Base-by-base conservation (phyloP, 2,888 invertebrate genomes). In the Steinernema scapterisci region DNA sequence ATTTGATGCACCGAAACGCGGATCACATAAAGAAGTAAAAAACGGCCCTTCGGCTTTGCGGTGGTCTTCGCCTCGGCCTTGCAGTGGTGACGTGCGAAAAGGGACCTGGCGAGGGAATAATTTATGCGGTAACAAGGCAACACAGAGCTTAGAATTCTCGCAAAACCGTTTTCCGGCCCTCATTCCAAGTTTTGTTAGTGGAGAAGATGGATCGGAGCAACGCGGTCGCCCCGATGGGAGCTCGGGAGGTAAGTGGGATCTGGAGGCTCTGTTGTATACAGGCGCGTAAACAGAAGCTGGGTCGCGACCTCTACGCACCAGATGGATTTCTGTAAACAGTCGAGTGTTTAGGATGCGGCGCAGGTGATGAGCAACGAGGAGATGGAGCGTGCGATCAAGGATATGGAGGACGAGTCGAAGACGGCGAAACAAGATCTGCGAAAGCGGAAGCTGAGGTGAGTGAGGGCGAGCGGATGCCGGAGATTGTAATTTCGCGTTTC, bases 351-450 rank as follows among this genome's bases (percentile, higher is more conserved):
- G 46, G 38, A 38, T 38, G 78, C 78, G 27, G 38, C 78, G 3
- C 78, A 79, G 51, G 56, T 52, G 25, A 54, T 73, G 70, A 73
- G 52, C 51, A 79, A 81, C 70, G 73, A 77, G 45, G 80, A 80
- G 75, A 80, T 81, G 78, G 77, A 81, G 43, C 75, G 76, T 0
- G 81, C 81, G 72, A 78, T 83, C 21, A 77, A 75, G 25, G 82
- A 81, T n/a, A 78, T 83, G 52, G 81, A 83, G 74, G 77, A 78
- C 70, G 81, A 83, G 52, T 31, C 27, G 78, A 79, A 63, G 70
- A 78, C 19, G 74, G 78, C 21, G 77, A 74, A 19, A 73, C 76
- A 46, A 74, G 43, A 70, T 76, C 78, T 72, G 16, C 44, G 48
- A 27, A 48, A 44, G 27, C 45, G 25, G 48, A 71, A 71, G 45